A percentile compares a stretch with the other conserved stretches of the same genome.
Evolutionary conservation across 1,140 invertebrate species (phyloP).

Genomic region (Nasonia longicornis): DNA sequence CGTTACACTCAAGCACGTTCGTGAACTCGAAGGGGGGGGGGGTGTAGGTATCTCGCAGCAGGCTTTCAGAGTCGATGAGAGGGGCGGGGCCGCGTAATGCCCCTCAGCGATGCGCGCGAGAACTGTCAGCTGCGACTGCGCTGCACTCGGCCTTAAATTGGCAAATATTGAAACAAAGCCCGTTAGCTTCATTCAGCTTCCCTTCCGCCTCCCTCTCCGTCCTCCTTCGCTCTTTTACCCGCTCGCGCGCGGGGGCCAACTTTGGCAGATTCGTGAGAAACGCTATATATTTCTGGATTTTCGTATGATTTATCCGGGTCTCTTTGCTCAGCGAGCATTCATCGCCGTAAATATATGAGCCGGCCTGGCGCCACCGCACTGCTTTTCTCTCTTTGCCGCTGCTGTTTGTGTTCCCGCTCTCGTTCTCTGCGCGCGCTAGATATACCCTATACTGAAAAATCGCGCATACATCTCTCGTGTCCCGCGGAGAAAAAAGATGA

Average conservation of each 20-base stretch:
- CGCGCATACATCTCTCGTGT: constrained; percentile 48
- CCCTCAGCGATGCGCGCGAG: not conserved
- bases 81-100: not conserved
- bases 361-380: constrained; percentile 34
- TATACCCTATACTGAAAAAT: constrained; percentile 57
- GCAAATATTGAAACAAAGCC: constrained; percentile 47
- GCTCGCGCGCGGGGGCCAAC: constrained; percentile 2
- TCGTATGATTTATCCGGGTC: constrained; percentile 44
- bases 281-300: constrained; percentile 44
- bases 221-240: not conserved
- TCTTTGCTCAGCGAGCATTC: constrained; percentile 41
- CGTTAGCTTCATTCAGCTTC: constrained; percentile 20
- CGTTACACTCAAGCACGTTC: not conserved
- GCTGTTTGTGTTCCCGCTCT: not conserved
- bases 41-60: not conserved
- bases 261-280: constrained; percentile 34
- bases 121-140: constrained; percentile 10
- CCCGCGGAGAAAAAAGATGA: not conserved
- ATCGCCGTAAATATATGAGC: constrained; percentile 49
- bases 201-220: not conserved
- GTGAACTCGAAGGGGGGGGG: not conserved
- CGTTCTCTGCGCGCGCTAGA: constrained; percentile 47
- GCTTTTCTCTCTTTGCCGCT: not conserved
- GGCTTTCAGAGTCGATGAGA: not conserved
- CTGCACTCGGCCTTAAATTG: constrained; percentile 22